Evolutionary conservation across 1,140 invertebrate genomes (phyloP), one percentile per base, ranked within the genome.

Genomic region (Pygmarrhopalites habei): DNA sequence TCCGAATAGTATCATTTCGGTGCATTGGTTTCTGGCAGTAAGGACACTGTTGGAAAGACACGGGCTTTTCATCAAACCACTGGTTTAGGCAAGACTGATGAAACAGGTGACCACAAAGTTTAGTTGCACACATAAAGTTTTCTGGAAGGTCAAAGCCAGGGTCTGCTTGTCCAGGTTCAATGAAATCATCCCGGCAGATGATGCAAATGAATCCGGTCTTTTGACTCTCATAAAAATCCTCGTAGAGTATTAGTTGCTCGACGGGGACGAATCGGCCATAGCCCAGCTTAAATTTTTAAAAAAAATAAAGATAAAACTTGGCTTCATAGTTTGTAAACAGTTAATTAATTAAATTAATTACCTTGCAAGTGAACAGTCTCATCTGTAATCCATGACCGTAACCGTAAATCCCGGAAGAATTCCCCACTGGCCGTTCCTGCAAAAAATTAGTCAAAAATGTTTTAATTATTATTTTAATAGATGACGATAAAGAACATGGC

Each of bases 201-300:
- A 67, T 60, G 30, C 66, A 67, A 43, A 67, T 63, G 19, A 67
- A 59, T 30, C 66, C 66, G 15, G 66, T 56, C 52, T 67, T 67
- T 7, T 56, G 28, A 23, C 44, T 35, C 19, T 67, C 62, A 30
- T 60, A 41, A 21, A 53, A 67, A 30, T 67, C 66, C 17, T 56
- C 39, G 26, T 60, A 58, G 1, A 67, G 61, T 2, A 67, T 29
- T 12, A 67, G 44, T 44, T 67, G 44, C 0, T 67, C 39, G 1
- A 64, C 58, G 4, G 66, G 58, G 7, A 67, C 39, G 35, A 67
- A 67, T 15, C 66, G 49, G 1, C 61, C 66, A 26, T 64, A 58
- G n/a, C 55, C 19, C n/a, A 67, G 39, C 43, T n/a, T n/a, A n/a
- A n/a, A n/a, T n/a, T n/a, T n/a, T n/a, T n/a, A n/a, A n/a, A n/a